A percentile compares a stretch with the other conserved stretches of the same genome.
Conservation (phyloP, 1,140 invertebrate genomes). For the Euglossa dilemma region DNA sequence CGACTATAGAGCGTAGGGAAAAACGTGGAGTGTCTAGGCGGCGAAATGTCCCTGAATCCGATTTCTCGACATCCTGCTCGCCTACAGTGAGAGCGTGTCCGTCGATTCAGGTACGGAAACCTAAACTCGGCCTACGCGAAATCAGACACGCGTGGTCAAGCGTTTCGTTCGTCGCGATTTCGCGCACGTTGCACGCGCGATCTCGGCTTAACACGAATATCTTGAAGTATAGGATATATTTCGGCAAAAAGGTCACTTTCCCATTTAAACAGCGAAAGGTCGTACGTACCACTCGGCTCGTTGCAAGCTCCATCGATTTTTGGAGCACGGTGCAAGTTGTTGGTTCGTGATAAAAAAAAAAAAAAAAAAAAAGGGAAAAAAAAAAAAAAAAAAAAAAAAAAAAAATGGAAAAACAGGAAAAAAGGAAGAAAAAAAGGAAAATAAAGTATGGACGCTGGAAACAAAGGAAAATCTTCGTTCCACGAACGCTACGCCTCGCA, state of each 20-base stretch:
- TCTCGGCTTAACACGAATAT: not conserved
- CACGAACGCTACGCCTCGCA: not conserved
- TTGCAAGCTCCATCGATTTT: too few relatives aligned
- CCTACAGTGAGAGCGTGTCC: not conserved
- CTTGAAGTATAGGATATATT: too few relatives aligned
- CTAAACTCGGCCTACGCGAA: constrained; percentile 21
- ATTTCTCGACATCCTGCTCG: constrained; percentile 23
- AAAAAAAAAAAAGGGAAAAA: not conserved
- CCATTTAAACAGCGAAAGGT: too few relatives aligned
- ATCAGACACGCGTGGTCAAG: constrained; percentile 31
- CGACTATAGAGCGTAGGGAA: not conserved
- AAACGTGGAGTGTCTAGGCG: too few relatives aligned
- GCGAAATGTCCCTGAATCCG: constrained; percentile 42
- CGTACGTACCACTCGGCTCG: too few relatives aligned
- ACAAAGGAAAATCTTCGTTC: not conserved
- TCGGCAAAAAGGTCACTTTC: too few relatives aligned
- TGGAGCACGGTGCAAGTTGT: too few relatives aligned
- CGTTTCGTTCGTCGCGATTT: constrained; percentile 13
- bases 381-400: not conserved
- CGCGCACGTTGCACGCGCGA: not conserved
- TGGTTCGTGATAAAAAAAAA: not conserved
- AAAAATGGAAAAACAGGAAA: too few relatives aligned
- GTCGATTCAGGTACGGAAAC: constrained; percentile 20
- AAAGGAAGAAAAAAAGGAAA: constrained; percentile 9
- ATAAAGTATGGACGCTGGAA: too few relatives aligned